phyloP scores from a whole-genome alignment of 2,888 invertebrate genomes.

The Linhomoeus sp. region DNA sequence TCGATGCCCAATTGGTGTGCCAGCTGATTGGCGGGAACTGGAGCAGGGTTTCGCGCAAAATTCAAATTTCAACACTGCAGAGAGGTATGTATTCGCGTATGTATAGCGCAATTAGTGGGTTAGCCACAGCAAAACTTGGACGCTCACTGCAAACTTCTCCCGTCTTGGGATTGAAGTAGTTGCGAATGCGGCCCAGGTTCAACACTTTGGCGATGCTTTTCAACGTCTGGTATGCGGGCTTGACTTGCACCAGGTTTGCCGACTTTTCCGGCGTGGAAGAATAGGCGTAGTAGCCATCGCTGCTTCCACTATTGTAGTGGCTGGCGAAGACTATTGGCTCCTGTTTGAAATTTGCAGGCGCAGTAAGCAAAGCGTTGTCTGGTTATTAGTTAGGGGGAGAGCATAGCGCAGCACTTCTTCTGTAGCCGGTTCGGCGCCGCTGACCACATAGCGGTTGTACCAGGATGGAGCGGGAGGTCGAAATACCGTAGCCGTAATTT shows the following conservation, averaged over 20 bases:
- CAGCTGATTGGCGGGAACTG: slow-evolving; percentile 21
- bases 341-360: no score
- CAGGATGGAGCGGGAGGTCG: not conserved
- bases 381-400: no score
- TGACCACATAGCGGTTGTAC: not conserved
- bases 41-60: no score
- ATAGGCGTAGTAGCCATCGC: no score
- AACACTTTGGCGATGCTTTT: not conserved
- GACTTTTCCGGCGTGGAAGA: no score
- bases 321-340: no score
- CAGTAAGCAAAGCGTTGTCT: no score
- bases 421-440: slow-evolving; percentile 7
- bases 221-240: not conserved
- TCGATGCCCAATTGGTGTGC: slow-evolving; percentile 16
- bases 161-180: not conserved
- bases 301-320: no score
- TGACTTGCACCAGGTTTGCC: no score
- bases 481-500: not conserved
- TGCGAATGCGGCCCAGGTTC: not conserved
- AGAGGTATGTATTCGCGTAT: not conserved
- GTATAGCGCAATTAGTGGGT: not conserved
- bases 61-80: slow-evolving; percentile 4
- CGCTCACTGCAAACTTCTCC: not conserved
- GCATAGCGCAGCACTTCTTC: no score
- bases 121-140: no score